These are phyloP conservation scores for Melanostoma scalare DNA, from an alignment of 2,888 invertebrate species.

Conservation along the genomic window DNA sequence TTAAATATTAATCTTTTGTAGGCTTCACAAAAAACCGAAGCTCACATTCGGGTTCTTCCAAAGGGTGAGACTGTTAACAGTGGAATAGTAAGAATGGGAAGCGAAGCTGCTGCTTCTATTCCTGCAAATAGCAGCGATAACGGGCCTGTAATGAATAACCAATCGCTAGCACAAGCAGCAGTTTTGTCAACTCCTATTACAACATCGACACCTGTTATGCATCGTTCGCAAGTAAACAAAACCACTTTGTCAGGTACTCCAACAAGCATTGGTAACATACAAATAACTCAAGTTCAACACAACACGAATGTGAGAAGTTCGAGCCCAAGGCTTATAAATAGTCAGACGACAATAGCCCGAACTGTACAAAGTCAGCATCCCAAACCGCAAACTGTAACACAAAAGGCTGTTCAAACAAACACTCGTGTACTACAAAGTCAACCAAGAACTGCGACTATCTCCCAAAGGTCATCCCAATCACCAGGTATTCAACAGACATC, in stretches of 20 bases:
- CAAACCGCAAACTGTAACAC: constrained; percentile 33
- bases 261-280: constrained; percentile 71
- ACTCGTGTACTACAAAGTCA: constrained; percentile 74
- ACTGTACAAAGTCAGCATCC: constrained; percentile 3
- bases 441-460: constrained; percentile 73
- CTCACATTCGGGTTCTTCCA: constrained; percentile 80
- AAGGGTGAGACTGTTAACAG: constrained; percentile 79
- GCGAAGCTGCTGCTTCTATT: constrained; percentile 64
- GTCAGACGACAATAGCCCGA: constrained; percentile 70
- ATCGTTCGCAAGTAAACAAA: constrained; percentile 42
- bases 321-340: constrained; percentile 61
- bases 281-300: constrained; percentile 71
- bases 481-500: constrained; percentile 74
- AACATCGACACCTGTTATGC: constrained; percentile 38
- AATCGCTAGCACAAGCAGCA: constrained; percentile 27
- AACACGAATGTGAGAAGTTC: constrained; percentile 66
- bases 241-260: constrained; percentile 39
- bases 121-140: constrained; percentile 45
- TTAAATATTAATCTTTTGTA: constrained; percentile 73
- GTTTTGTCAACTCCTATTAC: constrained; percentile 41
- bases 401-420: constrained; percentile 61
- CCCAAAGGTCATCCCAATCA: constrained; percentile 62
- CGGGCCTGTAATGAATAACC: constrained; percentile 42
- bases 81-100: constrained; percentile 79
- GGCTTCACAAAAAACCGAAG: constrained; percentile 79